Evolutionary conservation across 2,797 vertebrate genomes (phyloP), one percentile per base, ranked within the genome.

Genomic region (Tokudaia muenninki): DNA sequence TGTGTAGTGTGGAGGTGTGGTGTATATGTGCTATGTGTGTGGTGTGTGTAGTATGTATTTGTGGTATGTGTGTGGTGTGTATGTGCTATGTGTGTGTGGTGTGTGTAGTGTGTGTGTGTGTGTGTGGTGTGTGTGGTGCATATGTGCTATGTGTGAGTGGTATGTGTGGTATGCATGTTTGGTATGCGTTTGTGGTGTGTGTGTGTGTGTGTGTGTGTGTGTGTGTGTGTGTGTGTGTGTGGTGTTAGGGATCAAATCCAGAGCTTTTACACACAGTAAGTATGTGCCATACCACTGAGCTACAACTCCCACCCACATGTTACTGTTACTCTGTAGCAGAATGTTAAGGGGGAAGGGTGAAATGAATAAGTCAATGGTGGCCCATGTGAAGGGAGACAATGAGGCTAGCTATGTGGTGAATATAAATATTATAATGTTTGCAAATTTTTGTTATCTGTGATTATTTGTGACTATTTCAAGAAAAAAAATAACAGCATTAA

Each of bases 381-480:
- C 91, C 94, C 55, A 37, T 52, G 79, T 26, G 19, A 57, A 77
- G 22, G 7, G 50, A 61, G 22, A 37, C 41, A 84, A 95, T 78
- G 61, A 91, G 8, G 7, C 90, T 94, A 47, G 37, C 26, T 57
- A 77, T 80, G 95, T 94, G 29, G 61, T 91, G 79, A 90, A 94
- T 59, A 75, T 72, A 79, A 67, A 83, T 86, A 89, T 83, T 92
- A 55, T 84, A n/a, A 52, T 50, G n/a, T 29, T 82, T 84, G 55
- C 29, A 8, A 75, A 78, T 93, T 82, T 94, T 52, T 57, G n/a
- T 88, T 57, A 88, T 31, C 50, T 79, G 44, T 89, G n/a, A 65
- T 67, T 92, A 87, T 90, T 87, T 65, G 10, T 29, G 17, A 5
- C 14, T 87, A 5, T 95, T 78, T 50, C 90, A 81, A 91, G n/a